Evolutionary conservation across 1,140 invertebrate species (phyloP), one percentile per base, ranked within the genome.

Genomic region (Drosophila asahinai): DNA sequence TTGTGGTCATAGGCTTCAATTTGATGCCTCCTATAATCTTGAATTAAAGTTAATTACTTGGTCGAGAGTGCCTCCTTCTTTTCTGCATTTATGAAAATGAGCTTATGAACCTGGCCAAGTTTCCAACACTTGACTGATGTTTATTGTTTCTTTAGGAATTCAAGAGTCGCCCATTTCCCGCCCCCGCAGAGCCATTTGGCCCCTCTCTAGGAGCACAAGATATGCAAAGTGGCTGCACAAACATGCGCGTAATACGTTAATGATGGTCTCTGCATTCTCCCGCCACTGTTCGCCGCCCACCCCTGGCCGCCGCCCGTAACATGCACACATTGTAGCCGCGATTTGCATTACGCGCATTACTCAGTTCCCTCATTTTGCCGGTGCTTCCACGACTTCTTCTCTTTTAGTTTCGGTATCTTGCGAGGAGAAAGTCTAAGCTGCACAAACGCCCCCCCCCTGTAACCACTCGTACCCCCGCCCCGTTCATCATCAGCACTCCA

Each of bases 271-370:
- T 54, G 63, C 51, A 62, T 22, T 30, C 33, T 9, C 54, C 33
- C 64, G 33, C 38, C 45, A 9, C 19, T 49, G 61, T 49, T n/a
- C 40, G 12, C 17, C 15, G 43, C 25, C 42, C 22, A 12, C 33
- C 30, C 49, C 17, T 11, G 1, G 25, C 22, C 43, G 19, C 30
- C 40, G 30, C 36, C 52, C 36, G 45, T 19, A 43, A 66, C 58
- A 65, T 81, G 70, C 83, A 84, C 77, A 89, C 84, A 87, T 87
- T 89, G 83, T 87, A 77, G 67, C 80, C 49, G 51, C 80, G 83
- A 87, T 86, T 86, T 87, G 80, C 84, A 86, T 86, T 86, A 89
- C 66, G 80, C 67, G 77, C 83, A 89, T 86, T 89, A 82, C 80
- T 87, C 80, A 86, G 81, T 74, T 80, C 75, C 54, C 76, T 61